Conservation (phyloP, 2,113 vertebrate species). For the Megaceryle maxima region DNA sequence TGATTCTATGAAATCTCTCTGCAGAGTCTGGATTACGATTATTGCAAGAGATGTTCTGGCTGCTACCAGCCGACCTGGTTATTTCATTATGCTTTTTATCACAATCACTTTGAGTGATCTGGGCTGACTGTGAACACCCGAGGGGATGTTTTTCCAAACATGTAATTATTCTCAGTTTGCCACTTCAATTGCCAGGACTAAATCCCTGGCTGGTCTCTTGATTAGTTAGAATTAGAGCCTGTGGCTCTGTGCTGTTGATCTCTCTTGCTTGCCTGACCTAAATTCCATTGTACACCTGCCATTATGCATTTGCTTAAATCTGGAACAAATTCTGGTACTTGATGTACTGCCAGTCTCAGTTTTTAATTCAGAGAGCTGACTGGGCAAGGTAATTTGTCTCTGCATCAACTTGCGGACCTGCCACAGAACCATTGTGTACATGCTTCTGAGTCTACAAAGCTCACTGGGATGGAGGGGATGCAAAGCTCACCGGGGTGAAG, state of each 20-base stretch:
- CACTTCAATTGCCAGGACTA: not conserved
- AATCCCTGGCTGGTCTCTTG: not conserved
- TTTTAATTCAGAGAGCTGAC: not conserved
- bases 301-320: not conserved
- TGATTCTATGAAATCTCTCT: not conserved
- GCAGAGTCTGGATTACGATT: not conserved
- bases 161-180: constrained; percentile 4
- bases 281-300: constrained; percentile 56
- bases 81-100: not conserved
- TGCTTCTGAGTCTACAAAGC: not conserved
- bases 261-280: constrained; percentile 21
- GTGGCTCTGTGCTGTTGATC: constrained; percentile 1
- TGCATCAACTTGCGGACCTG: not conserved
- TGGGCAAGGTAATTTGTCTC: not conserved
- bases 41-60: not conserved
- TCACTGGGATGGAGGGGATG: not conserved
- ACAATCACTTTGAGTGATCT: not conserved
- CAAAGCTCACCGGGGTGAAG: not conserved
- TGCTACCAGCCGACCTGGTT: not conserved
- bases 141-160: constrained; percentile 6
- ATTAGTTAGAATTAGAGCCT: not conserved
- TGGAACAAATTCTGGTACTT: constrained; percentile 29
- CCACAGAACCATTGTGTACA: not conserved
- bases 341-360: constrained; percentile 41
- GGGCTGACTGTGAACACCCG: not conserved